These are phyloP conservation scores for Mythimna pallens DNA, from an alignment of 2,888 invertebrate species.

Conservation along the genomic window DNA sequence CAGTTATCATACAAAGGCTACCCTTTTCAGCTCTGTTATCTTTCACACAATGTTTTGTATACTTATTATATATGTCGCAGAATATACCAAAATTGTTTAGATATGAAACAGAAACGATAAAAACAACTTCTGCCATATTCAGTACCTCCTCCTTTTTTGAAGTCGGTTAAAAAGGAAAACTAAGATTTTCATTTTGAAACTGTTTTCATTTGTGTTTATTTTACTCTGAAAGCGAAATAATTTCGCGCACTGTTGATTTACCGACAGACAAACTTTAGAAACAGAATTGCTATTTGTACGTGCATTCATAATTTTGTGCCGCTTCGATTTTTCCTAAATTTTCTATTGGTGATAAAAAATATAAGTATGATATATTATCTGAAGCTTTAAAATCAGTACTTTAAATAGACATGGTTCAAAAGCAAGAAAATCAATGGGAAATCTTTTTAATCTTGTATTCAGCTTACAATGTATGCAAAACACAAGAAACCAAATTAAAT, in stretches of 20 bases:
- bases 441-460: not conserved
- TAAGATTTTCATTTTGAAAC: not conserved
- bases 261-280: conserved; percentile 40
- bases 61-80: not conserved
- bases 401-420: not conserved
- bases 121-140: too few relatives aligned
- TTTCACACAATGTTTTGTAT: not conserved
- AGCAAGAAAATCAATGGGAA: not conserved
- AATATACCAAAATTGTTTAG: too few relatives aligned
- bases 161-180: conserved; percentile 1
- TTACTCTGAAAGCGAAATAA: conserved; percentile 18
- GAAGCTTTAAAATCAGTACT: not conserved
- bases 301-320: conserved; percentile 14
- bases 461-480: not conserved
- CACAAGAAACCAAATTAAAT: conserved; percentile 35
- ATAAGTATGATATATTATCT: not conserved
- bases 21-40: not conserved
- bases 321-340: conserved; percentile 6
- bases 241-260: conserved; percentile 36
- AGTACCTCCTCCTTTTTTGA: not conserved
- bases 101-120: not conserved
- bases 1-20: not conserved
- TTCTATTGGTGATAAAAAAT: not conserved
- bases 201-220: not conserved
- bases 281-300: conserved; percentile 13